Evolutionary conservation across 2,888 invertebrate genomes (phyloP), one percentile per base, ranked within the genome.

Genomic region (Pogonocherus hispidulus): DNA sequence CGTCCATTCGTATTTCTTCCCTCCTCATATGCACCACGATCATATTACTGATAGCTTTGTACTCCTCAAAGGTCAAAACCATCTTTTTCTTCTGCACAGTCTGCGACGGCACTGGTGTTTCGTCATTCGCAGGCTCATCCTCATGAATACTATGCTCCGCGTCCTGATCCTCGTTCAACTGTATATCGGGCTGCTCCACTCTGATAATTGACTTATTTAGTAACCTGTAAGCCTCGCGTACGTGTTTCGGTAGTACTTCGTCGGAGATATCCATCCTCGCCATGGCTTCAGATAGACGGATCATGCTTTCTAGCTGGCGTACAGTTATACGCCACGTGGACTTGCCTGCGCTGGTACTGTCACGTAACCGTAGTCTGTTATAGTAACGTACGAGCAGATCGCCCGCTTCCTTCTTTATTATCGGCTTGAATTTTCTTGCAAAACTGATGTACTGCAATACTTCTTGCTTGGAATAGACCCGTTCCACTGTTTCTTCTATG

Each of bases 131-230:
- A 19, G 41, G 35, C 41, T 90, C 89, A 1, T 90, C 89, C 32
- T 75, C 74, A 20, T 67, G 68, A 4, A 69, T 37, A 8, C 57
- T 46, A 66, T 89, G 82, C 46, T 87, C 87, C 11, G 91, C 91
- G 37, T 95, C 94, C 68, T 95, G 96, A 62, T 95, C 94, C 68
- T 95, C 96, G 60, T 95, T 95, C 71, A 99, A 87, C 82, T 96
- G 93, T 59, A 99, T 96, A 83, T 99, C 99, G 0, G 99, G 98
- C 81, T 98, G 98, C 80, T 99, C 99, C 16, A 99, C 98, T 41
- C 98, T 91, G 75, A 99, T 96, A 73, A 99, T 98, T 0, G 98
- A 98, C 82, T 98, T 98, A 86, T 97, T 98, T 27, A 99, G 87
- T 69, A 99, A 88, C 76, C 84, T 89, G 84, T 91, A 94, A 0